Conservation (phyloP, 2,888 invertebrate species). For the Leptopilina drosophilae region DNA sequence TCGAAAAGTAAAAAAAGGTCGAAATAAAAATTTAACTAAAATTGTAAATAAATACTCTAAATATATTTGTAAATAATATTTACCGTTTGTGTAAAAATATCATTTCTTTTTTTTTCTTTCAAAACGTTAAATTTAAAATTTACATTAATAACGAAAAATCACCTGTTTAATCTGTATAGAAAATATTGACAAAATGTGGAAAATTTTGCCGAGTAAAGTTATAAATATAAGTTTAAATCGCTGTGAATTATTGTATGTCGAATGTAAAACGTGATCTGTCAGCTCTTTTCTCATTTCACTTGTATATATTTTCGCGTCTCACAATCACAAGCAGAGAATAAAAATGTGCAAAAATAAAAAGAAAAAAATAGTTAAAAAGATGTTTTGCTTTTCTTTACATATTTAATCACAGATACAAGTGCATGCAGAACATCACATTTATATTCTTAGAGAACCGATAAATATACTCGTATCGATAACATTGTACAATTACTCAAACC, state of each 20-base stretch:
- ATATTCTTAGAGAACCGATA: not conserved
- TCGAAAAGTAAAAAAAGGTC: too few species aligned
- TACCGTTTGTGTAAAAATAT: too few species aligned
- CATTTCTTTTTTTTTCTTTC: too few species aligned
- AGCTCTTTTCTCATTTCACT: not conserved
- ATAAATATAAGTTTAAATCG: not conserved
- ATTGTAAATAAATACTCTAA: too few species aligned
- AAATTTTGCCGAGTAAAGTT: not conserved
- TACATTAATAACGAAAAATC: too few species aligned
- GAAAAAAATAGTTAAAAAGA: not conserved
- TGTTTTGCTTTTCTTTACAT: not conserved
- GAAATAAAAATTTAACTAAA: too few species aligned
- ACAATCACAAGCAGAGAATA: not conserved
- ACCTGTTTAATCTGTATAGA: not conserved
- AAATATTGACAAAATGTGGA: not conserved
- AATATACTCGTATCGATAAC: not conserved
- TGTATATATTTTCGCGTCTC: conserved; percentile 10
- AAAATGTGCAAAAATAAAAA: not conserved
- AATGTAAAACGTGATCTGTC: not conserved
- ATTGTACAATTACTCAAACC: not conserved
- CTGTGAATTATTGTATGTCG: not conserved
- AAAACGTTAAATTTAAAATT: too few species aligned
- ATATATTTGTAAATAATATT: too few species aligned
- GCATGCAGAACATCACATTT: conserved; percentile 1
- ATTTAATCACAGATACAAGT: not conserved